Percentiles rank a stretch among this genome's conserved stretches.
Evolutionary conservation across 2,113 vertebrate species (phyloP).

Genomic region (Calypte anna): DNA sequence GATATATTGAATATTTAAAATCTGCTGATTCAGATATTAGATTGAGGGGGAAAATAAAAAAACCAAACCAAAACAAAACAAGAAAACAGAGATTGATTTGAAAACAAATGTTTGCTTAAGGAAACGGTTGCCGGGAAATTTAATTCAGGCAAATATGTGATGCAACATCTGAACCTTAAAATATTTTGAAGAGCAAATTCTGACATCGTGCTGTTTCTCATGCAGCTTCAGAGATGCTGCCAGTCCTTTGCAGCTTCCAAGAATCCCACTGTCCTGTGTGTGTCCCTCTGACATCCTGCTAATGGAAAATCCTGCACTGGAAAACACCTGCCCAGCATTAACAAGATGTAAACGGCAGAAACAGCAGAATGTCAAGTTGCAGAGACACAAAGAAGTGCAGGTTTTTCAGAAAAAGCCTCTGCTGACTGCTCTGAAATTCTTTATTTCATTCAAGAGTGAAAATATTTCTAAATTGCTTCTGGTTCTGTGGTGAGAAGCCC

Average conservation of each 20-base stretch:
- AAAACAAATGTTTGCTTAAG: constrained; percentile 72
- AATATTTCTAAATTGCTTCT: constrained; percentile 49
- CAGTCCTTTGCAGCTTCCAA: constrained; percentile 64
- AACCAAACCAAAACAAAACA: background rate
- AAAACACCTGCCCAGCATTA: constrained; percentile 81
- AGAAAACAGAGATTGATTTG: constrained; percentile 47
- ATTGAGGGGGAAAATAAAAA: constrained; percentile 59
- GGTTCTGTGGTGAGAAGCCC: constrained; percentile 13
- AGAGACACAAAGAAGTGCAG: constrained; percentile 63
- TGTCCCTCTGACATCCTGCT: constrained; percentile 78
- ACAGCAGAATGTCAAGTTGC: constrained; percentile 67
- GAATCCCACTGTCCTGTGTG: constrained; percentile 70
- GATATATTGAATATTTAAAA: constrained; percentile 87
- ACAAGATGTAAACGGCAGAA: constrained; percentile 76
- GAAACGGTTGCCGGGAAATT: constrained; percentile 72
- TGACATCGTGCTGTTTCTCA: background rate
- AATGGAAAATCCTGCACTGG: constrained; percentile 75
- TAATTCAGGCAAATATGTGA: constrained; percentile 66
- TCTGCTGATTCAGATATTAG: constrained; percentile 87
- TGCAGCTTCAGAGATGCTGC: constrained; percentile 53
- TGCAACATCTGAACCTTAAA: constrained; percentile 53
- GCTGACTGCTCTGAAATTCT: constrained; percentile 62
- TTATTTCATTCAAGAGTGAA: constrained; percentile 63
- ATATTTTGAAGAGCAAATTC: constrained; percentile 45
- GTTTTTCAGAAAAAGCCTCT: constrained; percentile 50